A percentile compares a stretch with the other conserved stretches of the same genome.
phyloP scores from a whole-genome alignment of 1,140 invertebrate genomes.

The Globodera ellingtonae region DNA sequence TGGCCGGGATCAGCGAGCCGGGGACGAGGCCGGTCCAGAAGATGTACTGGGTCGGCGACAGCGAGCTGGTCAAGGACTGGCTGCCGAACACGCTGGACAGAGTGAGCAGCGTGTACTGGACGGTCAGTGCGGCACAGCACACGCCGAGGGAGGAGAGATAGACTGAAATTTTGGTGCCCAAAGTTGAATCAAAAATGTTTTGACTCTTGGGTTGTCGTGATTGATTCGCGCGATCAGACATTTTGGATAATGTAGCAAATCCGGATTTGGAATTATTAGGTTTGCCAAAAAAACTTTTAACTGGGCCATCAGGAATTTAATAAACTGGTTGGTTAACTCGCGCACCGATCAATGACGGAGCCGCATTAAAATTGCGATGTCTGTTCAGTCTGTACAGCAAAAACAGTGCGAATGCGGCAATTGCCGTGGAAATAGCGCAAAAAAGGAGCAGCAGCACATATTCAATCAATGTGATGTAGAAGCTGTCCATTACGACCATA shows the following conservation, averaged over 20 bases:
- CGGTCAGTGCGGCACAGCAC: constrained; percentile 1
- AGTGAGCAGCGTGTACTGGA: constrained; percentile 10
- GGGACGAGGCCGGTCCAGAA: constrained; percentile 32
- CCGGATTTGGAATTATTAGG: neutral
- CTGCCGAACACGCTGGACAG: neutral
- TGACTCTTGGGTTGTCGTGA: too few species aligned
- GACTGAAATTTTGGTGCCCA: neutral
- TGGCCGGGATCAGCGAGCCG: constrained; percentile 24
- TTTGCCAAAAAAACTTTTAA: too few species aligned
- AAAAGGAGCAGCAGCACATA: neutral
- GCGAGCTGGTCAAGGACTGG: neutral
- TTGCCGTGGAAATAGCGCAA: neutral
- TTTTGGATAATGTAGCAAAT: neutral
- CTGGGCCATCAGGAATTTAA: too few species aligned
- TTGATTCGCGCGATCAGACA: too few species aligned
- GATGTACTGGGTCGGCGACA: constrained; percentile 10
- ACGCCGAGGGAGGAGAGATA: neutral
- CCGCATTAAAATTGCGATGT: neutral
- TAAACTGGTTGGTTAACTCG: too few species aligned
- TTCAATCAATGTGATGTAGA: neutral
- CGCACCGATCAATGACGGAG: neutral
- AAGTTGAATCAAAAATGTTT: too few species aligned
- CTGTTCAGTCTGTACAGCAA: neutral
- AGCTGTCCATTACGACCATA: neutral
- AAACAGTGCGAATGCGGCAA: constrained; percentile 2